Base-by-base conservation (phyloP, 2,797 vertebrate species). In the Lycodopsis pacificus region DNA sequence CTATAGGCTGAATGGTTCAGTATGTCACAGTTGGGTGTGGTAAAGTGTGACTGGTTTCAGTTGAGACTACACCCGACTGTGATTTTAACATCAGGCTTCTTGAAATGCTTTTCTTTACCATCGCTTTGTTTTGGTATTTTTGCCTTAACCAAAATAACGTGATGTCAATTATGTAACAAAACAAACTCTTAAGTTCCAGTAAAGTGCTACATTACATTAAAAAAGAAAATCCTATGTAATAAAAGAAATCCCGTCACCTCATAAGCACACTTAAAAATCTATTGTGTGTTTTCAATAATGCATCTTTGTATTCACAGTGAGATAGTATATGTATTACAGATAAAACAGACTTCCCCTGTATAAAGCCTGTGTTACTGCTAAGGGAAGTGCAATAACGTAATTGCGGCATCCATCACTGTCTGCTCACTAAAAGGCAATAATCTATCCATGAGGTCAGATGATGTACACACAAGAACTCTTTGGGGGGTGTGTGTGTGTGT, bases 371-470 rank as follows among this genome's bases (percentile, higher is more conserved):
- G 32, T 36, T 59, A 61, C 67, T 73, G 65, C 69, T 75, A 11
- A 69, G 65, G 65, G 34, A 75, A 86, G 86, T 81, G 51, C 56
- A 83, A 81, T 84, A 72, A 76, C 51, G 38, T 63, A 71, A 71
- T 65, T 40, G n/a, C n/a, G 56, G 25, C 57, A 89, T 86, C 54
- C 51, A 84, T 91, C 88, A 82, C 44, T 85, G 76, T 79, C 81
- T 38, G 54, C 66, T 80, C 59, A 76, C 77, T 74, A 77, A 73
- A 74, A 79, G 57, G 7, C 57, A 85, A 80, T 66, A 71, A 76
- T 80, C 67, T 61, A 51, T 77, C 40, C 34, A 67, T 87, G 77
- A 73, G 22, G 71, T 79, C 51, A 67, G 25, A 72, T 64, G 42
- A 68, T 54, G 15, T 54, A 68, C 62, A 83, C 70, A 73, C 54